Evolutionary conservation across 2,888 invertebrate species (phyloP).

Genomic region (Apamea epomidion): DNA sequence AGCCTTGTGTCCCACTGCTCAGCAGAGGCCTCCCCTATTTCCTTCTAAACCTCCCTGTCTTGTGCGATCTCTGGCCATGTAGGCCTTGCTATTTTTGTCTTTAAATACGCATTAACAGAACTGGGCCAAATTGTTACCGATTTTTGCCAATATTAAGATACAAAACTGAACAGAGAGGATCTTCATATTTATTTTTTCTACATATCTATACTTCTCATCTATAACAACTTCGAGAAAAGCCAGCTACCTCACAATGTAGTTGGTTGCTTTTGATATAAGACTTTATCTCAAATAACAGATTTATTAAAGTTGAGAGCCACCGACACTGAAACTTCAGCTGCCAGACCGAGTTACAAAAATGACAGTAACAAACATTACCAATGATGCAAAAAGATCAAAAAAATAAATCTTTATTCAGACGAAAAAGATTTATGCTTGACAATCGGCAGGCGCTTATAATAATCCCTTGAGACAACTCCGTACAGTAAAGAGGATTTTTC

Average conservation of each 20-base stretch:
- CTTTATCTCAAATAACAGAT: not conserved
- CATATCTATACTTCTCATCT: not conserved
- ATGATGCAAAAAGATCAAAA: not conserved
- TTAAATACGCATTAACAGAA: not conserved
- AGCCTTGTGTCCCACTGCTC: no score
- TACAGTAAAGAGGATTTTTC: not conserved
- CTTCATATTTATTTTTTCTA: not conserved
- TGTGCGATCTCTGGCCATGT: no score
- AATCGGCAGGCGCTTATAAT: not conserved
- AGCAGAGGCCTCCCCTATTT: no score
- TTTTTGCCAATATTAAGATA: no score
- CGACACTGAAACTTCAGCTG: not conserved
- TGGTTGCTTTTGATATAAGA: not conserved
- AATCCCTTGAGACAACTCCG: not conserved
- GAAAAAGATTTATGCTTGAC: not conserved
- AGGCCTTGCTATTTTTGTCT: accelerated
- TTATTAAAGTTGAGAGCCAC: not conserved
- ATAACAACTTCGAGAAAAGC: no score
- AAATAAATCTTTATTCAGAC: not conserved
- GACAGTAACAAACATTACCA: not conserved
- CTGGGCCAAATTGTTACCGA: not conserved
- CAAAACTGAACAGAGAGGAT: not conserved
- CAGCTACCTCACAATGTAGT: not conserved
- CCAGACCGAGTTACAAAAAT: not conserved
- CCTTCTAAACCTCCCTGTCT: no score